A percentile compares a stretch with the other conserved stretches of the same genome.
Conservation (phyloP, 2,113 vertebrate species). For the Amblyopsis rosae region DNA sequence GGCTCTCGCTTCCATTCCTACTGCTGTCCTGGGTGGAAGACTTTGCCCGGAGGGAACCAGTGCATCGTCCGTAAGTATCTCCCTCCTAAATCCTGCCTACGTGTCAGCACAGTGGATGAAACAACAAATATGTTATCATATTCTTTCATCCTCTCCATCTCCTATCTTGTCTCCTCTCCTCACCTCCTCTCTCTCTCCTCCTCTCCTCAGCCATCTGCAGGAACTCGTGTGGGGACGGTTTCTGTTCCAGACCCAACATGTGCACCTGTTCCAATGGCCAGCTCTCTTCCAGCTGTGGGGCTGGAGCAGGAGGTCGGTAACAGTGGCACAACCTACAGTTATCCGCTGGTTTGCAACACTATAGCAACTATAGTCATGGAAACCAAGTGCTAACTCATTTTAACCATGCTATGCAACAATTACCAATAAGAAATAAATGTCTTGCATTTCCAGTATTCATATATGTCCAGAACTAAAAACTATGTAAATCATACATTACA, state of each 20-base stretch:
- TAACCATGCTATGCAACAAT: not conserved
- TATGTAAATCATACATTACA: too few species aligned
- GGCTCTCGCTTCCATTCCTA: conserved; percentile 98
- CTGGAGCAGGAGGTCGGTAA: conserved; percentile 78
- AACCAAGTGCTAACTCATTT: too few species aligned
- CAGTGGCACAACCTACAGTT: not conserved
- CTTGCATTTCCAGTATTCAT: too few species aligned
- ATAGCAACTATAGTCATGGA: too few species aligned
- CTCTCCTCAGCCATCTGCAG: conserved; percentile 85
- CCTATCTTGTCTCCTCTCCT: not conserved
- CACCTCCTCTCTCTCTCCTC: conserved; percentile 4
- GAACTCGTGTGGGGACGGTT: conserved; percentile 90
- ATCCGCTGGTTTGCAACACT: too few species aligned
- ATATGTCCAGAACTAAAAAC: too few species aligned
- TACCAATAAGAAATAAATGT: not conserved
- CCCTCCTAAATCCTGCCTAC: conserved; percentile 12
- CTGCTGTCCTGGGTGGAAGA: conserved; percentile 98
- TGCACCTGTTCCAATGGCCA: conserved; percentile 91
- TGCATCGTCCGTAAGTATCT: conserved; percentile 97
- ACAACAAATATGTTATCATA: conserved; percentile 2
- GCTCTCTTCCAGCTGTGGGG: conserved; percentile 86
- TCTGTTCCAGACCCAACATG: conserved; percentile 93
- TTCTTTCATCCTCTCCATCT: not conserved
- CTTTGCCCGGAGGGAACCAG: conserved; percentile 94
- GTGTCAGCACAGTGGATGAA: not conserved